Conservation (phyloP, 2,797 vertebrate genomes). For the Crax fasciolata region DNA sequence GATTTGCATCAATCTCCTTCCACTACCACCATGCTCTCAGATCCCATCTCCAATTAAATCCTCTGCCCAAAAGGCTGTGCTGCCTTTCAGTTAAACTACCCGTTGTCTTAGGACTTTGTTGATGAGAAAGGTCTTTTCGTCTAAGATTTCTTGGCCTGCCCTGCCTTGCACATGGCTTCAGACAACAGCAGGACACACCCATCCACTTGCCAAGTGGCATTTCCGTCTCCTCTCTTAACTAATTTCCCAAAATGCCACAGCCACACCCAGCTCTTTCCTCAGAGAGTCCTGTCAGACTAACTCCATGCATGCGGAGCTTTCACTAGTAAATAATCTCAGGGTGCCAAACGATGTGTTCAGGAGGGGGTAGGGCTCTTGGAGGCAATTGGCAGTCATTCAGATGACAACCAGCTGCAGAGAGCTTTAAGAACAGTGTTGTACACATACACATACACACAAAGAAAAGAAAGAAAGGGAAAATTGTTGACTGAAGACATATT, state of each 20-base stretch:
- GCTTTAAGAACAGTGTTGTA: constrained; percentile 78
- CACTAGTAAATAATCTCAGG: constrained; percentile 65
- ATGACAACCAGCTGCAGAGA: constrained; percentile 82
- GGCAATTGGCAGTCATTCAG: constrained; percentile 78
- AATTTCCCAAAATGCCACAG: constrained; percentile 24
- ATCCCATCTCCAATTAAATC: not conserved
- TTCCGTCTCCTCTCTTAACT: constrained; percentile 11
- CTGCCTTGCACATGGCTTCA: not conserved
- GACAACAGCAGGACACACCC: not conserved
- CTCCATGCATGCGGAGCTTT: constrained; percentile 6
- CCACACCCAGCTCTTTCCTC: constrained; percentile 41
- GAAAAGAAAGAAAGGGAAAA: constrained; percentile 64
- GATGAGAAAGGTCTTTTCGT: constrained; percentile 15
- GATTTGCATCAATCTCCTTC: not conserved
- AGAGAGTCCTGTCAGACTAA: not conserved
- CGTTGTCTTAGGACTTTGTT: not conserved
- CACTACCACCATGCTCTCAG: not conserved
- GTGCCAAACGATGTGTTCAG: constrained; percentile 51
- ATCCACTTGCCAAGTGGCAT: not conserved
- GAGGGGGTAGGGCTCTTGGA: constrained; percentile 61
- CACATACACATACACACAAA: constrained; percentile 44
- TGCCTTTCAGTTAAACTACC: not conserved
- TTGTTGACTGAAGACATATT: constrained; percentile 79
- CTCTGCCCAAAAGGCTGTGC: not conserved
- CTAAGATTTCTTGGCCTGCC: not conserved